A percentile compares a stretch with the other conserved stretches of the same genome.
Evolutionary conservation across 2,888 invertebrate species (phyloP).

Genomic region (Ornithoptera alexandrae): DNA sequence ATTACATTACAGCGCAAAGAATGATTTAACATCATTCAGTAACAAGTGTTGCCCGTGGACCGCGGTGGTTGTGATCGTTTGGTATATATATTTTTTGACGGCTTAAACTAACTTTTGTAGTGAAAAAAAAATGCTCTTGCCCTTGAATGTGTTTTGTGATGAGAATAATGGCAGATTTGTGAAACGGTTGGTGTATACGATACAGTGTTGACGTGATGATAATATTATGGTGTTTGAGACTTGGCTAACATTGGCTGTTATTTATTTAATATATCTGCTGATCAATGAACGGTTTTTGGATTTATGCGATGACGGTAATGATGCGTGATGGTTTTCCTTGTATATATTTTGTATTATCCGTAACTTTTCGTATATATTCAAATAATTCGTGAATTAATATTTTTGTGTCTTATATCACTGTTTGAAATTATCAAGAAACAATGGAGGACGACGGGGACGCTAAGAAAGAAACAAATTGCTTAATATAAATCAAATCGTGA

Average conservation of each 20-base stretch:
- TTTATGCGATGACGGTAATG: constrained; percentile 58
- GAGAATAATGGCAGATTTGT: constrained; percentile 20
- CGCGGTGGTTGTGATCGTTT: constrained; percentile 25
- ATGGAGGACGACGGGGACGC: too few relatives aligned
- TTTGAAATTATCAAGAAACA: too few relatives aligned
- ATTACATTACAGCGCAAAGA: constrained; percentile 28
- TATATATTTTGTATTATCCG: not conserved
- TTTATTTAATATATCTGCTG: constrained; percentile 52
- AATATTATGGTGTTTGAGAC: constrained; percentile 65
- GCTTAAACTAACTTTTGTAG: constrained; percentile 7
- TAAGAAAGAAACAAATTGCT: too few relatives aligned
- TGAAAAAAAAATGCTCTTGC: constrained; percentile 10
- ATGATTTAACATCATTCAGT: constrained; percentile 30
- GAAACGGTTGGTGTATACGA: constrained; percentile 29
- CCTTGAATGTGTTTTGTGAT: constrained; percentile 15
- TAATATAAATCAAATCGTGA: too few relatives aligned
- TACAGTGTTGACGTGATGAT: constrained; percentile 38
- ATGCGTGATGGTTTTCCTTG: not conserved
- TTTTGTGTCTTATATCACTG: not conserved
- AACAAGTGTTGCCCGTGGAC: constrained; percentile 24
- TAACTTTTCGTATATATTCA: not conserved
- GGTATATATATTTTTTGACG: constrained; percentile 11
- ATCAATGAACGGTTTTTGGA: constrained; percentile 56
- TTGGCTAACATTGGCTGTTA: constrained; percentile 51
- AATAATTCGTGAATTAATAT: not conserved